Conservation (phyloP, 2,797 vertebrate species). For the Chloroceryle inda region DNA sequence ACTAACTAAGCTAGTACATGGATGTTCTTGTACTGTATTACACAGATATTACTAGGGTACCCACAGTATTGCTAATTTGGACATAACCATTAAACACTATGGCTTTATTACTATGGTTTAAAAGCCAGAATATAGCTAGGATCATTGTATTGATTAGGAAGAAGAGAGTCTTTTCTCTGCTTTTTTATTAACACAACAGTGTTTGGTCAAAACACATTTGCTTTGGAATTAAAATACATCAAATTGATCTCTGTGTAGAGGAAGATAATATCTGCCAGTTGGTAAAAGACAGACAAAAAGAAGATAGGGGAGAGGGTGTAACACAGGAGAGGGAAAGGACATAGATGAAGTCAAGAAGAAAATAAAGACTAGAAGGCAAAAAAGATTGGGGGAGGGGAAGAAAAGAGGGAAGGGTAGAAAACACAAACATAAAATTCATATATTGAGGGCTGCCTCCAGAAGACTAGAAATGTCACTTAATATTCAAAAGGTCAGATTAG, state of each 20-base stretch:
- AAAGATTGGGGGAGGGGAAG: neutral
- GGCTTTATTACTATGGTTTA: neutral
- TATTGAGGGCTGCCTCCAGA: neutral
- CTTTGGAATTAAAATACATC: constrained; percentile 16
- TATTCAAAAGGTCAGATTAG: neutral
- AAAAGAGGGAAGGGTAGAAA: neutral
- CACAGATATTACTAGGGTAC: neutral
- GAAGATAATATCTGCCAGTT: neutral
- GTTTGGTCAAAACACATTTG: neutral
- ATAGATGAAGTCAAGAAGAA: neutral
- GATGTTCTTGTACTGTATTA: neutral
- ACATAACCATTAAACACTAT: neutral
- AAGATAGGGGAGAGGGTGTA: neutral
- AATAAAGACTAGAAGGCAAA: neutral
- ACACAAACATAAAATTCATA: neutral
- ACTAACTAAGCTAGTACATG: neutral
- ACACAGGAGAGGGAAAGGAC: neutral
- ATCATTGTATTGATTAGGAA: neutral
- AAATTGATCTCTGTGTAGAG: neutral
- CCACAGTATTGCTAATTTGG: neutral
- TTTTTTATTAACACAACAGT: neutral
- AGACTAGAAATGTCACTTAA: neutral
- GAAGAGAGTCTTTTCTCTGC: neutral
- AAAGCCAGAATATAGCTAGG: neutral
- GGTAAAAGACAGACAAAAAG: neutral